Conservation (phyloP, 2,113 vertebrate species). For the Clarias magur region DNA sequence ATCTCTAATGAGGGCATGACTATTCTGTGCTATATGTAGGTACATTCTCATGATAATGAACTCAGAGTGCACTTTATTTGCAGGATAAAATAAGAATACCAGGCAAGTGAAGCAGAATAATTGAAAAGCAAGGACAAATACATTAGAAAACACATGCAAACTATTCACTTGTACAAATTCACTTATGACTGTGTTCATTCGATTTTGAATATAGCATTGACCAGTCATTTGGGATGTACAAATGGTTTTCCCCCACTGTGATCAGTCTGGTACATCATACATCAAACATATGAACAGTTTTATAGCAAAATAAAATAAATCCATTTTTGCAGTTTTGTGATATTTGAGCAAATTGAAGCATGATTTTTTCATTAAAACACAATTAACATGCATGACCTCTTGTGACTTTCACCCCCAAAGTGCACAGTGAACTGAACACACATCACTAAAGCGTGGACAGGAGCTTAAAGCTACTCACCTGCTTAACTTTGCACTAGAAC, state of each 20-base stretch:
- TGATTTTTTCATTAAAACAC: constrained; percentile 7
- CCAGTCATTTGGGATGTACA: background rate
- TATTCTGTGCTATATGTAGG: too few relatives aligned
- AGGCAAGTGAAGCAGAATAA: background rate
- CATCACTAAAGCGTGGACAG: background rate
- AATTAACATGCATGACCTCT: background rate
- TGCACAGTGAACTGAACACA: constrained; percentile 26
- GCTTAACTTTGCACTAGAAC: constrained; percentile 69
- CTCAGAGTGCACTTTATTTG: background rate
- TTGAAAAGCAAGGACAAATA: background rate
- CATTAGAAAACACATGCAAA: background rate
- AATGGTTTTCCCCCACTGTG: background rate
- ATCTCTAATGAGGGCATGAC: background rate
- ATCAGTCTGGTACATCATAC: background rate
- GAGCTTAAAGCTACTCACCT: constrained; percentile 58
- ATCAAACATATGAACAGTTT: background rate
- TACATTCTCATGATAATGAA: background rate
- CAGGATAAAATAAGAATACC: background rate
- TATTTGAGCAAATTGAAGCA: too few relatives aligned
- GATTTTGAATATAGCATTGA: background rate
- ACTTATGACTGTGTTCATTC: background rate
- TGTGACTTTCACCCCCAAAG: background rate
- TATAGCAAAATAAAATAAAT: too few relatives aligned
- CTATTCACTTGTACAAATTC: background rate
- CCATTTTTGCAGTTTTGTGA: too few relatives aligned